Evolutionary conservation across 2,113 vertebrate genomes (phyloP).

Genomic region (Formicarius rufipectus): DNA sequence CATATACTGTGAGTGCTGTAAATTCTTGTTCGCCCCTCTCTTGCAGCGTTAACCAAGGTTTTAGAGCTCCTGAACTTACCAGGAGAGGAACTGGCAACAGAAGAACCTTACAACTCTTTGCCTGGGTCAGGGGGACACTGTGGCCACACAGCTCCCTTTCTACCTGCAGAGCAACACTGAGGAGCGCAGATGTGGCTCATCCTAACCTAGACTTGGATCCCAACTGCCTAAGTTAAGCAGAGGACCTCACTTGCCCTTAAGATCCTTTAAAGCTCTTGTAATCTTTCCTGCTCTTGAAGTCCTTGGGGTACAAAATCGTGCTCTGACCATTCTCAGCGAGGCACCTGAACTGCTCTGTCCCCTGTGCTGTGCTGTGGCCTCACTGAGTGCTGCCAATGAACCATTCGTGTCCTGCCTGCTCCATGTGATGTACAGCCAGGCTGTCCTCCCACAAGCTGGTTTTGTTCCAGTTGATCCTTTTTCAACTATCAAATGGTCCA

Average conservation of each 20-base stretch:
- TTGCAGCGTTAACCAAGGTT: background rate
- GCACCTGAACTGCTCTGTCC: background rate
- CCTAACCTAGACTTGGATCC: background rate
- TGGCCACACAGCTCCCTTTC: background rate
- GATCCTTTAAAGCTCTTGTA: background rate
- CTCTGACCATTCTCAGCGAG: background rate
- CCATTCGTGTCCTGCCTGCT: background rate
- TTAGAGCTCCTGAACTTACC: background rate
- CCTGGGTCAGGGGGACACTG: background rate
- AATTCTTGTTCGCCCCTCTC: background rate
- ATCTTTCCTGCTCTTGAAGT: background rate
- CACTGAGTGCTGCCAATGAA: background rate
- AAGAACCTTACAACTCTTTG: background rate
- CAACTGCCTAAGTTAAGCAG: background rate
- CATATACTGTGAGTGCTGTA: background rate
- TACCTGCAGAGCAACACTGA: background rate
- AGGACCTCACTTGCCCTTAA: background rate
- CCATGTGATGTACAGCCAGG: background rate
- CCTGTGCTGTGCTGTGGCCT: background rate
- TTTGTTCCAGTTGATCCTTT: background rate
- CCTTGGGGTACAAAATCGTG: background rate
- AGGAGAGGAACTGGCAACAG: background rate
- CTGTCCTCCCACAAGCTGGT: background rate
- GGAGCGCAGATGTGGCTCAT: rapidly evolving
- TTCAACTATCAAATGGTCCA: background rate